A percentile compares a stretch with the other conserved stretches of the same genome.
phyloP scores from a whole-genome alignment of 1,140 invertebrate species.

The Paramacrobiotus metropolitanus region DNA sequence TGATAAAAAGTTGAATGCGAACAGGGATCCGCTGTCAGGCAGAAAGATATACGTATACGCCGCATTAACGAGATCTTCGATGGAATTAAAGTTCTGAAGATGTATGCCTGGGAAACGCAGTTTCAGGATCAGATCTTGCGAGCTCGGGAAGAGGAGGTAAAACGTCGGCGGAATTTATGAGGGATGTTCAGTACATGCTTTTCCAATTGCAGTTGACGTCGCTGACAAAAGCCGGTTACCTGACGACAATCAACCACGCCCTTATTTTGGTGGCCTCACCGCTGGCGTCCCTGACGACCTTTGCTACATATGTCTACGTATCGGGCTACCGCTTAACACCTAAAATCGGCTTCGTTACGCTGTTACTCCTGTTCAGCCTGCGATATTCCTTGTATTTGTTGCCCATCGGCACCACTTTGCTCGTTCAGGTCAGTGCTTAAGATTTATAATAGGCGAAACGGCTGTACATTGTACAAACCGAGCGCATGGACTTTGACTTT shows the following conservation, averaged over 20 bases:
- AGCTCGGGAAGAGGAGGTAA: not conserved
- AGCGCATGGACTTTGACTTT: too few species aligned
- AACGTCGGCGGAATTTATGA: too few species aligned
- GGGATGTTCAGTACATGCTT: too few species aligned
- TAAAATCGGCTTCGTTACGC: constrained; percentile 21
- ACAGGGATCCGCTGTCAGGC: constrained; percentile 15
- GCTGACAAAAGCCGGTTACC: not conserved
- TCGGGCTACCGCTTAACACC: constrained; percentile 22
- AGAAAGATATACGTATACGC: constrained; percentile 47
- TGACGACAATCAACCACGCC: not conserved
- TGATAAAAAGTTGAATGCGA: too few species aligned
- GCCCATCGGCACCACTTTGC: constrained; percentile 10
- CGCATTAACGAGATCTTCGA: constrained; percentile 82
- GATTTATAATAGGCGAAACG: too few species aligned
- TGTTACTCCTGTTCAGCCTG: constrained; percentile 18
- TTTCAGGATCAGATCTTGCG: constrained; percentile 28
- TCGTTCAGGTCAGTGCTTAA: not conserved
- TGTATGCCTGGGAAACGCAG: constrained; percentile 29
- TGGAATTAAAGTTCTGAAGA: constrained; percentile 57
- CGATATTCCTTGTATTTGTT: constrained; percentile 14
- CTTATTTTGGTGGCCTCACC: not conserved
- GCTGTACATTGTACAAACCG: too few species aligned
- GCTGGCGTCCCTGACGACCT: constrained; percentile 24
- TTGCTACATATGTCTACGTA: constrained; percentile 17
- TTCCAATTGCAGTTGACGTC: not conserved